Conservation (phyloP, 2,113 vertebrate genomes). For the Axis porcinus region DNA sequence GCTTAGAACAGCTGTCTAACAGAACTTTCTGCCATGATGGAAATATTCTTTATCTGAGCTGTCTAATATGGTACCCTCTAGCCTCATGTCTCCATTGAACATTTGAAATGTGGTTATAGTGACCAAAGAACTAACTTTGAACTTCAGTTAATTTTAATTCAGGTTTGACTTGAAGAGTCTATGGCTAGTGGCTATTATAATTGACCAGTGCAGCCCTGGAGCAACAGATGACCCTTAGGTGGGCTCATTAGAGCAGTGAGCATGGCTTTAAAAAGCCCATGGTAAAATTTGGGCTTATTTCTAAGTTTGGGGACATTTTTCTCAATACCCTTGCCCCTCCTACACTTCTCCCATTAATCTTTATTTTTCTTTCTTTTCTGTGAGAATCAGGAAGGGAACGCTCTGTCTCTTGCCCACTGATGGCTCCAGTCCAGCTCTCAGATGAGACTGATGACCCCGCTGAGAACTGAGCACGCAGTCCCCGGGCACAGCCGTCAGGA, state of each 20-base stretch:
- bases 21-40: not conserved
- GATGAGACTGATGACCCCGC: conserved; percentile 31
- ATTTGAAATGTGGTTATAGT: not conserved
- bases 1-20: not conserved
- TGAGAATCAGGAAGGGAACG: not conserved
- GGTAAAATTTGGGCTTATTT: not conserved
- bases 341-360: not conserved
- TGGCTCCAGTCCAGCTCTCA: not conserved
- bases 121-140: not conserved
- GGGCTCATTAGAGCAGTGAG: not conserved
- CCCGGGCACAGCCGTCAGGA: not conserved
- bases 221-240: not conserved
- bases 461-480: not conserved
- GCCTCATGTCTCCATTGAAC: not conserved
- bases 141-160: conserved; percentile 3
- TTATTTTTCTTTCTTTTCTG: not conserved
- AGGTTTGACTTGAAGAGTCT: not conserved
- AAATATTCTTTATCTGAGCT: not conserved
- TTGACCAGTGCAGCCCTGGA: not conserved
- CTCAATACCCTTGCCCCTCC: not conserved
- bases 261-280: not conserved
- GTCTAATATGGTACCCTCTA: not conserved
- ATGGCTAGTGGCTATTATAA: not conserved
- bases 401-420: conserved; percentile 41
- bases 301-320: not conserved